Percentiles rank a stretch among this genome's conserved stretches.
These are phyloP conservation scores for Bagarius yarrelli DNA, from an alignment of 2,113 vertebrate species.

Conservation along the genomic window DNA sequence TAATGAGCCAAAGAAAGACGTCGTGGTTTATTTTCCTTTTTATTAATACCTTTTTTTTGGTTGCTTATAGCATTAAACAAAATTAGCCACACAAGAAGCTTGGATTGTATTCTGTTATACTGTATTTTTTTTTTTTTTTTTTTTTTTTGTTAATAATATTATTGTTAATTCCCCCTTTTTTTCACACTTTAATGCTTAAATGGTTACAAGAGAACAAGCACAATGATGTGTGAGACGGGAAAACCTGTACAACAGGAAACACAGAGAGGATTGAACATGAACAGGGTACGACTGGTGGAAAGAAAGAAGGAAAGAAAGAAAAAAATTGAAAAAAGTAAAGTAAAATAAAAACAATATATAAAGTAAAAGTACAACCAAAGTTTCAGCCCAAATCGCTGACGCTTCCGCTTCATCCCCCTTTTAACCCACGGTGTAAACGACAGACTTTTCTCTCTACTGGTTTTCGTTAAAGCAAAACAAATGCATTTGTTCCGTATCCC, in stretches of 20 bases:
- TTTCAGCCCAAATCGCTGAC: conserved; percentile 38
- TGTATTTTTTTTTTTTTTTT: too few relatives aligned
- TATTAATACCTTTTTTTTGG: conserved; percentile 67
- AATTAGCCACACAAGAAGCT: conserved; percentile 70
- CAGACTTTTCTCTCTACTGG: conserved; percentile 27
- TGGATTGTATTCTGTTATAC: conserved; percentile 65
- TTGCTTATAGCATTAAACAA: conserved; percentile 70
- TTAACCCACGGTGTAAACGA: neutral
- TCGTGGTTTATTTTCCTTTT: conserved; percentile 58
- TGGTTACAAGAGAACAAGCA: conserved; percentile 70
- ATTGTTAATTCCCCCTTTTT: conserved; percentile 62
- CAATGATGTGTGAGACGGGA: conserved; percentile 63
- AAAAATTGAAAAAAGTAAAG: too few relatives aligned
- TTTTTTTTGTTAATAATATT: conserved; percentile 65
- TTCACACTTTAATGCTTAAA: conserved; percentile 71
- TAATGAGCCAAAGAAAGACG: neutral
- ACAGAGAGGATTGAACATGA: conserved; percentile 45
- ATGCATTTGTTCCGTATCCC: neutral
- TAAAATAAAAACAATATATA: conserved; percentile 43
- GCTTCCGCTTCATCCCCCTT: neutral
- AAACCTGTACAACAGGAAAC: conserved; percentile 68
- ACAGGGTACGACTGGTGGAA: conserved; percentile 42
- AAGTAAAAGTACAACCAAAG: conserved; percentile 61
- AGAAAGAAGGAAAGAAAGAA: conserved; percentile 53
- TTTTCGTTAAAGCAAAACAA: conserved; percentile 53